Base-by-base conservation (phyloP, 2,113 vertebrate species). In the Silurus glanis region DNA sequence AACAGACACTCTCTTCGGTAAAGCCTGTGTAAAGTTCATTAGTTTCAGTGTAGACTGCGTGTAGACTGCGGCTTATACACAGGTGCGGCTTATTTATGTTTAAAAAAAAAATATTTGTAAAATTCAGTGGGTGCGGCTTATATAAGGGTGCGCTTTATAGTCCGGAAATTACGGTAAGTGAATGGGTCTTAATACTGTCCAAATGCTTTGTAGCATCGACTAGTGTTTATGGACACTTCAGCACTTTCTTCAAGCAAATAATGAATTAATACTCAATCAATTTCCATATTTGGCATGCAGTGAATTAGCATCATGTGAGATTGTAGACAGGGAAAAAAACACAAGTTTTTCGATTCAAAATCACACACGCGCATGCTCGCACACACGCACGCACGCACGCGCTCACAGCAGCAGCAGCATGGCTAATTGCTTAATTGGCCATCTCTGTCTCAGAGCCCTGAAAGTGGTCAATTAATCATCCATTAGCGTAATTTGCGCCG, bases 381-480 rank as follows among this genome's bases (percentile, higher is more conserved):
- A 4, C 59, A 75, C 59, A 64, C 9, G 14, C 59, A 49, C 61
- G n/a, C 51, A 6, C 78, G 9, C 56, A 16, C 53, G 51, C 9
- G 23, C 51, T 17, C n/a, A 16, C 28, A 74, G 66, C 64, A 80
- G 21, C 61, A 47, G 23, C 61, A 76, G 71, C 67, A 84, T 56
- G 58, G 13, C 62, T 84, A 86, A 86, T 84, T 89, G 80, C 62
- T 66, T 83, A 87, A 89, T 85, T 88, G 82, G 69, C 69, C 84
- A 66, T 88, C 74, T 87, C 84, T 55, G 14, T 84, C 82, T 78
- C 78, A 79, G 12, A 71, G 83, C 23, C 58, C 58, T 28, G 83
- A 61, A 87, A 86, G 51, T 82, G 89, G 67, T 88, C 75, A 88
- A 85, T 87, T 88, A 88, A 86, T 82, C 75, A 75, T 28, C 90